phyloP scores from a whole-genome alignment of 2,797 vertebrate species.

The Otolemur crassicaudatus region DNA sequence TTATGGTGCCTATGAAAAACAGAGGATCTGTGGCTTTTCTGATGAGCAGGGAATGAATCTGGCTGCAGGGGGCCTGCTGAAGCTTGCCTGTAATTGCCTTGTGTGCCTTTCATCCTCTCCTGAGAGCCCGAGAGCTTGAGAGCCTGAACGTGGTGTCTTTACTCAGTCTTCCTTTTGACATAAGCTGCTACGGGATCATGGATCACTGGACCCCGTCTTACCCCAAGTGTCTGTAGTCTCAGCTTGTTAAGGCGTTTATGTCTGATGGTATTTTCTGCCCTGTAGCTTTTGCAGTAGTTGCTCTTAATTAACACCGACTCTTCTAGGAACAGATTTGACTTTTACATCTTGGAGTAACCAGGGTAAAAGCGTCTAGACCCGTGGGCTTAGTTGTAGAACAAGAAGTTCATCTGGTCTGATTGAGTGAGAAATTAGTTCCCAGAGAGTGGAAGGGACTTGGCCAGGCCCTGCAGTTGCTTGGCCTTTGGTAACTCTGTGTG shows the following conservation, averaged over 20 bases:
- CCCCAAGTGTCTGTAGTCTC: neutral
- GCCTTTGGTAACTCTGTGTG: neutral
- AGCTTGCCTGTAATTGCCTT: slow-evolving; percentile 33
- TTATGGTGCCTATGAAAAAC: neutral
- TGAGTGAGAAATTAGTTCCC: fast-evolving
- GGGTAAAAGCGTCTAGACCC: neutral
- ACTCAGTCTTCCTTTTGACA: slow-evolving; percentile 59
- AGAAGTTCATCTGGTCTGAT: neutral
- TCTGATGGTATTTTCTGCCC: slow-evolving; percentile 49
- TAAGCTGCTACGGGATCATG: neutral
- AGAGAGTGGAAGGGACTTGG: neutral
- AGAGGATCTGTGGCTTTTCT: slow-evolving; percentile 18
- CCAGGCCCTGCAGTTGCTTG: neutral
- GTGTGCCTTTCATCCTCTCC: slow-evolving; percentile 78
- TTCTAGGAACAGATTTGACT: slow-evolving; percentile 45
- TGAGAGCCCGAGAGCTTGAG: slow-evolving; percentile 58
- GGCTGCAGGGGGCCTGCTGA: slow-evolving; percentile 46
- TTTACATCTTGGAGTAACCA: slow-evolving; percentile 31
- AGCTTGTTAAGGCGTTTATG: neutral
- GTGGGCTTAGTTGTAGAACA: neutral
- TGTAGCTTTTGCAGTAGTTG: slow-evolving; percentile 50
- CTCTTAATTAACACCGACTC: slow-evolving; percentile 39
- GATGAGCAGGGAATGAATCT: slow-evolving; percentile 32
- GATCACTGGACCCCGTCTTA: neutral
- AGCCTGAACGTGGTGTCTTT: slow-evolving; percentile 22